Evolutionary conservation across 2,888 invertebrate genomes (phyloP), one percentile per base, ranked within the genome.

Genomic region (Morpho deidamia): DNA sequence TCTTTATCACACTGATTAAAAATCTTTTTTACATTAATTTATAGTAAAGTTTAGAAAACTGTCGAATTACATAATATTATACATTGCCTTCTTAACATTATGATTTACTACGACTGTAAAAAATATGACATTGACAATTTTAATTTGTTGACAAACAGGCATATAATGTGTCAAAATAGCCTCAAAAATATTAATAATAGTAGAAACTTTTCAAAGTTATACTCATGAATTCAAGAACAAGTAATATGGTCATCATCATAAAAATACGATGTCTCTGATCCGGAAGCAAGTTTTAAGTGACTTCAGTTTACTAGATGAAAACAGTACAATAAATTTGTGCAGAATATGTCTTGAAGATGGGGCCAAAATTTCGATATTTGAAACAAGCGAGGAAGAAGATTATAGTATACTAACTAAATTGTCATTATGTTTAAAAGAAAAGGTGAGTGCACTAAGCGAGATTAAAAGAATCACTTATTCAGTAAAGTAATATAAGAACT

Each of bases 281-380:
- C 23, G 12, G 10, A 37, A 32, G 7, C 9, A 32, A 8, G 14
- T 34, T 14, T 11, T 49, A 9, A 49, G 11, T 12, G 45, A 46
- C 23, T 44, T 49, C 7, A 48, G 46, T 47, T n/a, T 39, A 44
- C 47, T 49, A 34, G 39, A 51, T 46, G 49, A 43, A 39, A 58
- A 49, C 11, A 39, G 44, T 50, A 14, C 45, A 32, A 11, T 56
- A 46, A 54, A 47, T 62, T 68, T 78, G 52, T 89, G 88, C 67
- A 73, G 88, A 69, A 76, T 88, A 60, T 88, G 88, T 65, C 70
- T 89, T 23, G 65, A 69, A 56, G 70, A 76, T 53, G 80, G 76
- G 41, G 88, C 86, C 7, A 65, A 56, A 38, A 59, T 71, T 57
- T 76, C 81, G 50, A 74, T 88, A 64, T 88, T 87, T 73, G 78